Base-by-base conservation (phyloP, 2,113 vertebrate species). In the Melozone crissalis region DNA sequence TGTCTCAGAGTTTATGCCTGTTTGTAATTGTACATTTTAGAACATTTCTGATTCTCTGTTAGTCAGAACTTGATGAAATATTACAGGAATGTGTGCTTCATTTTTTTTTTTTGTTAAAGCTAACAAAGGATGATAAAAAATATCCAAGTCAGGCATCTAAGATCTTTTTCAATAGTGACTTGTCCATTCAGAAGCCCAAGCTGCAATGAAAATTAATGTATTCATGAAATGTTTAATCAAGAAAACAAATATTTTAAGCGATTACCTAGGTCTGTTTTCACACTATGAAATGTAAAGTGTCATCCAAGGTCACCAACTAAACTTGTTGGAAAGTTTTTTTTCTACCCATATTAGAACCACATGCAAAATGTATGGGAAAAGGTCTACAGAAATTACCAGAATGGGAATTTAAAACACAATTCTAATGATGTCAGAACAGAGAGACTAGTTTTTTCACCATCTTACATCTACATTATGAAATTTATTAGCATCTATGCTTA, bases 1-100 rank as follows among this genome's bases (percentile, higher is more conserved):
- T 96, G 88, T 95, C 94, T 92, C 95, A 94, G 72, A 93, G 65
- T 93, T 96, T 94, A 92, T 90, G 92, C 73, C 90, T 95, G 83
- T 94, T 95, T 84, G 83, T 95, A 95, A 93, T 84, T 84, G 76
- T 67, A 68, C 93, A 78, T 90, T 94, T 95, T 81, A 96, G 90
- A 93, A 74, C 49, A 72, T 90, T 96, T 92, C 62, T 89, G 76
- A 93, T 89, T 90, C 87, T 91, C 44, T 87, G 23, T 94, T 94
- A 96, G 83, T 93, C 83, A 93, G 93, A 96, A 89, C 68, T 77
- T 93, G 88, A 90, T 93, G 83, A 95, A 95, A 72, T 92, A 89
- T 84, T 89, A 89, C 61, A 86, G 65, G 89, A 94, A 92, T 78
- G 39, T 78, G 72, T 78, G 31, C 33, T 90, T 85, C 4, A 8